Percentiles rank a stretch among this genome's conserved stretches.
phyloP scores from a whole-genome alignment of 2,797 vertebrate species.

The Bovichtus variegatus region DNA sequence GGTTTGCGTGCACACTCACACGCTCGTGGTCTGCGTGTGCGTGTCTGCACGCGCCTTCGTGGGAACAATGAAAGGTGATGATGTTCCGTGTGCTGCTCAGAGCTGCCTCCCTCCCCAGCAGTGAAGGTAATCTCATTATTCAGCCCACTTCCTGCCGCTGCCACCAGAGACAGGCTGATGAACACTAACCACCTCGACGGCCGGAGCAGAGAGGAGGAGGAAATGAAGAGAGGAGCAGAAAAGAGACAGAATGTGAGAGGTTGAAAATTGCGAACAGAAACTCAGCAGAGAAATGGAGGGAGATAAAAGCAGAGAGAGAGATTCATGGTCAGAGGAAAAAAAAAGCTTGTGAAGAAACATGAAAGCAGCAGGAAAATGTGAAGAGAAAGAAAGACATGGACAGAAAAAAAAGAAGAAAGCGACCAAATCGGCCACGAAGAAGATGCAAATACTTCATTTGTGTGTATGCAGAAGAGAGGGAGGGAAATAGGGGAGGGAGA shows the following conservation, averaged over 20 bases:
- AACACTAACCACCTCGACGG: constrained; percentile 77
- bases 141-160: constrained; percentile 79
- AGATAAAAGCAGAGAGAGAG: constrained; percentile 10
- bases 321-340: neutral
- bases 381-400: constrained; percentile 30
- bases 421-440: neutral
- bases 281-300: constrained; percentile 25
- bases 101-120: constrained; percentile 49
- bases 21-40: neutral
- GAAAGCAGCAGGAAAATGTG: constrained; percentile 35
- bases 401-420: neutral
- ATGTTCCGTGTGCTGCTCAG: constrained; percentile 48
- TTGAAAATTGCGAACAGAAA: constrained; percentile 42
- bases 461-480: constrained; percentile 33
- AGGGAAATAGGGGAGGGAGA: neutral
- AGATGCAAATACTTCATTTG: constrained; percentile 62
- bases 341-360: constrained; percentile 1
- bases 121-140: constrained; percentile 77
- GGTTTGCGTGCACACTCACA: constrained; percentile 12
- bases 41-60: constrained; percentile 7
- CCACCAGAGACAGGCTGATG: constrained; percentile 77
- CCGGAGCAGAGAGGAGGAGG: constrained; percentile 28
- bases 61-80: constrained; percentile 56
- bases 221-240: neutral
- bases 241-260: constrained; percentile 27